Base-by-base conservation (phyloP, 2,888 invertebrate species). In the Harpalus rubripes region DNA sequence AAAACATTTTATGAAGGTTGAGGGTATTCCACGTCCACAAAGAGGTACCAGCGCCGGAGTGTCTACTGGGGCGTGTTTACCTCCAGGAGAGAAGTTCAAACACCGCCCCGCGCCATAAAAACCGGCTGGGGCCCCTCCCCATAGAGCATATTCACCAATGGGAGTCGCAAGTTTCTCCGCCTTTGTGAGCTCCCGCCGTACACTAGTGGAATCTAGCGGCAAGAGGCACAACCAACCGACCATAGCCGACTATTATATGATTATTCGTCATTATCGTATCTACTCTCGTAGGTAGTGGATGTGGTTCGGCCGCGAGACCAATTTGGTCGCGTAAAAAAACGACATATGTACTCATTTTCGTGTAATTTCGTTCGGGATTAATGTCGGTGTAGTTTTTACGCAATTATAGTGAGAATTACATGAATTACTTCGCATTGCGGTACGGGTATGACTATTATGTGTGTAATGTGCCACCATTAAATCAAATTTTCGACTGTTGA, bases 241-340 rank as follows among this genome's bases (percentile, higher is more conserved):
- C 89, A 89, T 89, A 91, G 90, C 90, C 90, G 87, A 90, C 91
- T 91, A 91, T 91, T 91, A 91, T 91, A 91, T 91, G 91, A 91
- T 91, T 91, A 91, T 91, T 90, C 91, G 91, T 91, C 91, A 91
- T 91, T 91, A 91, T 91, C 91, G 91, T 91, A 89, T 90, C 91
- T 91, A 91, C 91, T 89, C 89, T 91, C 91, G 91, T 90, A 91
- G 91, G 91, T 91, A 91, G 91, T 91, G 91, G 91, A 91, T 91
- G 91, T 90, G 90, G 89, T 83, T 89, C 87, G 87, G 88, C 90
- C 89, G 89, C 87, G 87, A 87, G 90, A 89, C 90, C 90, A 91
- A 91, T 91, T 91, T 91, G 89, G 80, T 82, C 76, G 89, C 90
- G 90, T 89, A 90, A 90, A 90, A 91, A 90, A 90, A 90, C 90